These are phyloP conservation scores for Nothoprocta perdicaria DNA, from an alignment of 2,113 vertebrate genomes.

Conservation along the genomic window DNA sequence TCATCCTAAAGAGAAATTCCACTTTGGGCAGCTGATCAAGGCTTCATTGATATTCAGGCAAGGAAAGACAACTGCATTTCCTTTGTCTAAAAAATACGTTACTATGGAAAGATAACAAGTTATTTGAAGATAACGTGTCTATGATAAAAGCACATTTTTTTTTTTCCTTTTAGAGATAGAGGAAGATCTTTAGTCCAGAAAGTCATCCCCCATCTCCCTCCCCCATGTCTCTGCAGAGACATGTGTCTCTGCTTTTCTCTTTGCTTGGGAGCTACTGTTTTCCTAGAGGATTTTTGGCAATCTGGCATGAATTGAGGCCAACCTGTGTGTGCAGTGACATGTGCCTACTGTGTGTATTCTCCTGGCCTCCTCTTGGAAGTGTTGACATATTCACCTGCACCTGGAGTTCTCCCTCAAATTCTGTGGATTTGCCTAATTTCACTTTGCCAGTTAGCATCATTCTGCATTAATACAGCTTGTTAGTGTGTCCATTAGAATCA, in stretches of 20 bases:
- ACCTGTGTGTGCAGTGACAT: neutral
- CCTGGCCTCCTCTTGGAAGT: neutral
- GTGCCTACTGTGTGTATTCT: neutral
- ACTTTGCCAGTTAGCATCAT: neutral
- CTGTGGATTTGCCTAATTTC: neutral
- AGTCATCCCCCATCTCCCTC: neutral
- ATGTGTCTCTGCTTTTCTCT: neutral
- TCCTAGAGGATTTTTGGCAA: neutral
- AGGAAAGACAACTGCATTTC: neutral
- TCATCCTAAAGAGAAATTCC: neutral
- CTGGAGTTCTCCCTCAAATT: neutral
- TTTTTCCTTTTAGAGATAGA: neutral
- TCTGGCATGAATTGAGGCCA: neutral
- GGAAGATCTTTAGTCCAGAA: neutral
- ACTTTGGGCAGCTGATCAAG: neutral
- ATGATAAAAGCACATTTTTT: neutral
- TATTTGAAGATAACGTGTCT: neutral
- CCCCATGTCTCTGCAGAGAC: neutral
- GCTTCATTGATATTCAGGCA: neutral
- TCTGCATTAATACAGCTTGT: neutral
- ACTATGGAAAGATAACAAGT: neutral
- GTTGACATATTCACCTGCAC: neutral
- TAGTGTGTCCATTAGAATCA: neutral
- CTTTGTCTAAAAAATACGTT: neutral
- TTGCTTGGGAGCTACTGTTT: neutral